Percentiles rank a stretch among this genome's conserved stretches.
Evolutionary conservation across 30 jellyfish, hydroid and myxozoan species (phyloP).

Genomic region (Turritopsis dohrnii): DNA sequence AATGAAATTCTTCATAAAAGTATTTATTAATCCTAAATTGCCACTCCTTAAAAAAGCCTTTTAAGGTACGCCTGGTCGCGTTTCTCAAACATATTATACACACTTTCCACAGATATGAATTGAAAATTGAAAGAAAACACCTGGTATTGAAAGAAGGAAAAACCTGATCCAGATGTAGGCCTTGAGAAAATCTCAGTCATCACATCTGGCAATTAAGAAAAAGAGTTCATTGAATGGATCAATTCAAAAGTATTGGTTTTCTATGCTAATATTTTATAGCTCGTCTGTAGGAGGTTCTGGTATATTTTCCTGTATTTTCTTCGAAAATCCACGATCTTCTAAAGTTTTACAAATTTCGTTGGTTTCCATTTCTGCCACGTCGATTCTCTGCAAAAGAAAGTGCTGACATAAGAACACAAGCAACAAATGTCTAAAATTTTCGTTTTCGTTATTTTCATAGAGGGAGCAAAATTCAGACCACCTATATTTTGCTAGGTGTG

Average conservation of each 20-base stretch:
- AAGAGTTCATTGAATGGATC: background rate
- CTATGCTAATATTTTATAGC: background rate
- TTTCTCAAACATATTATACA: too few species aligned
- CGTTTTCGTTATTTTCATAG: too few species aligned
- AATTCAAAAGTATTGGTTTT: background rate
- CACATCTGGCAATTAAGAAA: too few species aligned
- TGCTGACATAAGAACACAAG: background rate
- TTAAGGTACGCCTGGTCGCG: background rate
- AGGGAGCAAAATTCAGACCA: too few species aligned
- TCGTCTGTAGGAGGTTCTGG: slow-evolving; percentile 19
- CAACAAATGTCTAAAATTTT: background rate
- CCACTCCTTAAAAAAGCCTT: background rate
- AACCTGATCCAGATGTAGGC: too few species aligned
- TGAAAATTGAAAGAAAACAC: too few species aligned
- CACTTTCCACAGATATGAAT: too few species aligned
- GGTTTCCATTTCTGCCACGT: slow-evolving; percentile 20
- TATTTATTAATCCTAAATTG: background rate
- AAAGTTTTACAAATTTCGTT: slow-evolving; percentile 8
- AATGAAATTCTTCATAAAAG: background rate
- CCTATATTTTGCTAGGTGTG: too few species aligned
- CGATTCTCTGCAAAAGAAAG: slow-evolving; percentile 17
- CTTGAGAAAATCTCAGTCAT: too few species aligned
- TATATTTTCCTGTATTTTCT: background rate
- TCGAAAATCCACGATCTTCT: slow-evolving; percentile 10
- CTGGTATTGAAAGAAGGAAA: too few species aligned